phyloP scores from a whole-genome alignment of 2,888 invertebrate genomes.

The Nycteola revayana region DNA sequence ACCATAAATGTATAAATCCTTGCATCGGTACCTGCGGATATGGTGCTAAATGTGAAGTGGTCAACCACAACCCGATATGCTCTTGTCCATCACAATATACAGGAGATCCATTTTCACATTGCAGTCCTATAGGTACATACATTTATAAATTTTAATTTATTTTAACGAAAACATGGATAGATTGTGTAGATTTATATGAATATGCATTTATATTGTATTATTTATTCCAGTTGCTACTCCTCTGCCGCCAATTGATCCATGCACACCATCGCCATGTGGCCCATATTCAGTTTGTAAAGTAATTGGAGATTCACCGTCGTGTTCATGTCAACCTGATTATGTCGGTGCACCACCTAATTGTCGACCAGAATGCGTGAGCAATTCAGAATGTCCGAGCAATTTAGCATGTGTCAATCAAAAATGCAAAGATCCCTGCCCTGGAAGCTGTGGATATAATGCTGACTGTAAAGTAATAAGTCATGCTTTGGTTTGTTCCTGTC shows the following conservation, averaged over 20 bases:
- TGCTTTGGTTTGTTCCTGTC: constrained; percentile 85
- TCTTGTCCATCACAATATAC: constrained; percentile 84
- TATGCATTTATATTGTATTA: neutral
- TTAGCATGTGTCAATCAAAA: constrained; percentile 86
- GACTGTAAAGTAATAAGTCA: constrained; percentile 89
- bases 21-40: constrained; percentile 89
- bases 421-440: constrained; percentile 87
- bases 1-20: constrained; percentile 89
- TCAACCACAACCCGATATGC: constrained; percentile 89
- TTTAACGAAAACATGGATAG: neutral
- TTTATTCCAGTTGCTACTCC: constrained; percentile 56
- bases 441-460: constrained; percentile 86
- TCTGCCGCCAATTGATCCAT: constrained; percentile 79
- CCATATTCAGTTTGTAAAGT: constrained; percentile 84
- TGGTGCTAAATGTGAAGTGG: constrained; percentile 86
- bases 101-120: constrained; percentile 88
- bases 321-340: constrained; percentile 84
- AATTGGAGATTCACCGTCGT: constrained; percentile 84
- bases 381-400: constrained; percentile 85
- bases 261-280: constrained; percentile 86
- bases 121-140: constrained; percentile 76
- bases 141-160: neutral
- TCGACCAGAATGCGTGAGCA: constrained; percentile 85
- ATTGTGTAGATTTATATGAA: too few relatives aligned
- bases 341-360: constrained; percentile 85